Evolutionary conservation across 2,113 vertebrate genomes (phyloP).

Genomic region (Micromys minutus): DNA sequence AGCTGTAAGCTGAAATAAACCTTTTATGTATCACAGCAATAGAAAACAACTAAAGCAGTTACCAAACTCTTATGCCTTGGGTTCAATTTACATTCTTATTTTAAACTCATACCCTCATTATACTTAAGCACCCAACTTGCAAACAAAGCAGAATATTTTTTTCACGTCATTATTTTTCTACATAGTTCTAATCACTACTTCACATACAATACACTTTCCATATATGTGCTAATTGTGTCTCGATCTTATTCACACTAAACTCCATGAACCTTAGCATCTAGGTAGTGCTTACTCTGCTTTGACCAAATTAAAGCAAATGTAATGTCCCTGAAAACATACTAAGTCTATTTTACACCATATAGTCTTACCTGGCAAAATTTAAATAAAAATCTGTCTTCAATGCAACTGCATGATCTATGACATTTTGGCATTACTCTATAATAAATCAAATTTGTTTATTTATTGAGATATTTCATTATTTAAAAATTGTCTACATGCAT

Average conservation of each 20-base stretch:
- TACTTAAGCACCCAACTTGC: not conserved
- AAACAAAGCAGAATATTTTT: constrained; percentile 39
- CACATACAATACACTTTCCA: not conserved
- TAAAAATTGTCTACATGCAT: constrained; percentile 5
- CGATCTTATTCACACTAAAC: not conserved
- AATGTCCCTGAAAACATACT: constrained; percentile 33
- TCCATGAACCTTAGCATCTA: not conserved
- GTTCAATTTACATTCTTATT: constrained; percentile 9
- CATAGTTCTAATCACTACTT: not conserved
- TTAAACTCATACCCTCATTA: constrained; percentile 51
- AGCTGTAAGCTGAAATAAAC: not conserved
- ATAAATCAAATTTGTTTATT: constrained; percentile 18
- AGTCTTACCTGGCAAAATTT: constrained; percentile 3
- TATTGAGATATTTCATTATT: constrained; percentile 20
- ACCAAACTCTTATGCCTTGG: constrained; percentile 19
- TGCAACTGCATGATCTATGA: constrained; percentile 18
- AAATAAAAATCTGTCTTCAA: constrained; percentile 17
- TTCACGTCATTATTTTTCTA: not conserved
- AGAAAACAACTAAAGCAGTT: not conserved
- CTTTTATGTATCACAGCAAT: not conserved
- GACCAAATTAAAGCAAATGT: not conserved
- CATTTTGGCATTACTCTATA: constrained; percentile 21
- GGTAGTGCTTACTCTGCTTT: not conserved
- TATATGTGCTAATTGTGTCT: not conserved
- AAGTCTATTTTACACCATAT: not conserved